Evolutionary conservation across 1,140 invertebrate genomes (phyloP).

Genomic region (Brachionus paranguensis): DNA sequence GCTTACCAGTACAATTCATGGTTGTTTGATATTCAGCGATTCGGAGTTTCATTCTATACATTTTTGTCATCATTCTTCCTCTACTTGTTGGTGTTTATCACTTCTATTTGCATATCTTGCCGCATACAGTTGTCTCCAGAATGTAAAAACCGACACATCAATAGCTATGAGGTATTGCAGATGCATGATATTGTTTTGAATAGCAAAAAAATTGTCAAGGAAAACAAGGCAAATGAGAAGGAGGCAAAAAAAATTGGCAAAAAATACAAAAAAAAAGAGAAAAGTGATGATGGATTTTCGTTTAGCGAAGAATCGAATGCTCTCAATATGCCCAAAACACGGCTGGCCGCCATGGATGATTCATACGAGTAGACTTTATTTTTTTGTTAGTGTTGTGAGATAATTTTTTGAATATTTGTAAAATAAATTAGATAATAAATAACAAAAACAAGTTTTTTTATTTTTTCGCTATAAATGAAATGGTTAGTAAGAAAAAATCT

Average conservation of each 20-base stretch:
- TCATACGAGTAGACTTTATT: slow-evolving; percentile 6
- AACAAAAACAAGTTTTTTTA: not conserved
- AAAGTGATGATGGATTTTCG: slow-evolving; percentile 22
- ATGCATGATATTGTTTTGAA: slow-evolving; percentile 37
- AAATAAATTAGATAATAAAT: not conserved
- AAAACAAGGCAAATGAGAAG: not conserved
- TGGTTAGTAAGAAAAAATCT: not conserved
- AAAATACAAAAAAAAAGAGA: slow-evolving; percentile 26
- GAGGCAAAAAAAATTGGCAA: slow-evolving; percentile 20
- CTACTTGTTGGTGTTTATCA: slow-evolving; percentile 19
- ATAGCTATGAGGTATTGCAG: slow-evolving; percentile 30
- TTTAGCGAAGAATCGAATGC: slow-evolving; percentile 25
- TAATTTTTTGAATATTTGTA: slow-evolving; percentile 3
- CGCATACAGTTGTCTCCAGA: slow-evolving; percentile 19
- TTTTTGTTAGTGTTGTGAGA: not conserved
- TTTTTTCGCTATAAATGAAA: not conserved
- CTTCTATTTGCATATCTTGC: not conserved
- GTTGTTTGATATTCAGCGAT: slow-evolving; percentile 20
- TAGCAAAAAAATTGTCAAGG: not conserved
- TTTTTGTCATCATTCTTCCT: not conserved
- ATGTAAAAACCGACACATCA: slow-evolving; percentile 1
- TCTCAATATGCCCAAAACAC: not conserved
- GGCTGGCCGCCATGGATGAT: slow-evolving; percentile 3
- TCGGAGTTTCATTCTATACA: slow-evolving; percentile 23
- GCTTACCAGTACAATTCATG: slow-evolving; percentile 33